Percentiles rank a stretch among this genome's conserved stretches.
Evolutionary conservation across 2,113 vertebrate genomes (phyloP).

Genomic region (Proteles cristata): DNA sequence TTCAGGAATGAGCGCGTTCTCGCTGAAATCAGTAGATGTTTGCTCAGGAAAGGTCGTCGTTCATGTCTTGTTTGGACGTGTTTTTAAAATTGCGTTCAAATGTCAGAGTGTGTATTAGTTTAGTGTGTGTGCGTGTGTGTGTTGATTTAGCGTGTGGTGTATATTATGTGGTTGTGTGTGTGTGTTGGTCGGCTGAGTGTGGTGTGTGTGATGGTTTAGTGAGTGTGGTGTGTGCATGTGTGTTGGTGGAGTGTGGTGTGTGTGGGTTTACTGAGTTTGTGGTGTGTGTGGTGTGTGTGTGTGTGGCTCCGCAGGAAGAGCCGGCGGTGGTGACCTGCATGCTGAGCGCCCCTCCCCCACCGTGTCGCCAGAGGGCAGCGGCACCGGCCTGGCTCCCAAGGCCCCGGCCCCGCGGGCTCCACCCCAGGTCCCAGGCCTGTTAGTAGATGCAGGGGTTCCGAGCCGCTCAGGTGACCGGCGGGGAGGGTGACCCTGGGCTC

Average conservation of each 20-base stretch:
- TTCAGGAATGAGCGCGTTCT: not conserved
- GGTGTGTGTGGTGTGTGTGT: too few species aligned
- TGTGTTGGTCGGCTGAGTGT: too few species aligned
- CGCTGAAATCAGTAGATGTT: not conserved
- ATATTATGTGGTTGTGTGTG: too few species aligned
- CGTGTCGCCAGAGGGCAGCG: too few species aligned
- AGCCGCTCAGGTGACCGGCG: not conserved
- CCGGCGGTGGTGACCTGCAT: too few species aligned
- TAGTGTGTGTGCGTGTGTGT: not conserved
- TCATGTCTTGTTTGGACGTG: not conserved
- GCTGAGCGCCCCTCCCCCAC: too few species aligned
- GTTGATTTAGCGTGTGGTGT: not conserved
- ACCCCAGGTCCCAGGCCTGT: not conserved
- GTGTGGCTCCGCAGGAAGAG: too few species aligned
- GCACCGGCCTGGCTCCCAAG: too few species aligned
- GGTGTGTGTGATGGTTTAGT: too few species aligned
- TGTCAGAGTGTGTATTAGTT: not conserved
- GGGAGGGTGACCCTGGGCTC: not conserved
- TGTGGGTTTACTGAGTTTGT: too few species aligned
- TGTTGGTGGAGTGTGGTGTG: too few species aligned
- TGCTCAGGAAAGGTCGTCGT: conserved; percentile 13
- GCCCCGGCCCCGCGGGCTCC: not conserved
- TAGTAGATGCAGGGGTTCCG: not conserved
- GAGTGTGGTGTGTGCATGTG: too few species aligned
- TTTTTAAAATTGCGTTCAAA: not conserved